Evolutionary conservation across 2,888 invertebrate genomes (phyloP).

Genomic region (Volucella inanis): DNA sequence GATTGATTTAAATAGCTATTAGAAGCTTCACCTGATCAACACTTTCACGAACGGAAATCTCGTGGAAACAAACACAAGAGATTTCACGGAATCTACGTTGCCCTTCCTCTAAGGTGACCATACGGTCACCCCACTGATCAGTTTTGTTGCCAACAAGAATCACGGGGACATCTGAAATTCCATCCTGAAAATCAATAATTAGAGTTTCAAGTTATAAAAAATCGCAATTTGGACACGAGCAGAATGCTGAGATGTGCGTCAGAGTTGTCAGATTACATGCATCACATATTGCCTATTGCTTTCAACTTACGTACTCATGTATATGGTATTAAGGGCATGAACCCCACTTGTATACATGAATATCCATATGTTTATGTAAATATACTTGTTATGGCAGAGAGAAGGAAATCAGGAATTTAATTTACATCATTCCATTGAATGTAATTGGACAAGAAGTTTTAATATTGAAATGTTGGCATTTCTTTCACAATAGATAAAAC

Average conservation of each 20-base stretch:
- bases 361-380: neutral
- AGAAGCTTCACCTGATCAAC: conserved; percentile 88
- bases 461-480: conserved; percentile 26
- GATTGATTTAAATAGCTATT: too few relatives aligned
- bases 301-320: neutral
- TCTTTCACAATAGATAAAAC: conserved; percentile 1
- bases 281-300: too few relatives aligned
- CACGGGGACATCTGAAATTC: conserved; percentile 88
- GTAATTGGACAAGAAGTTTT: conserved; percentile 56
- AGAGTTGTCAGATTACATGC: too few relatives aligned
- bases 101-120: conserved; percentile 91
- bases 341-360: too few relatives aligned
- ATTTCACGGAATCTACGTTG: conserved; percentile 89
- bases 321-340: conserved; percentile 8
- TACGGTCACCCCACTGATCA: conserved; percentile 90
- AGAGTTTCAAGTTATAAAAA: conserved; percentile 25
- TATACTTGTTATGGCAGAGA: conserved; percentile 32
- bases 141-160: conserved; percentile 92
- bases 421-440: conserved; percentile 52
- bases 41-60: conserved; percentile 92
- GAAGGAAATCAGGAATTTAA: conserved; percentile 57
- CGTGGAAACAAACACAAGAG: conserved; percentile 92
- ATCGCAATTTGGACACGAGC: neutral
- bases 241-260: neutral
- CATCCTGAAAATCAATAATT: conserved; percentile 84